Evolutionary conservation across 2,888 invertebrate species (phyloP).

Genomic region (Tridacna gigas): DNA sequence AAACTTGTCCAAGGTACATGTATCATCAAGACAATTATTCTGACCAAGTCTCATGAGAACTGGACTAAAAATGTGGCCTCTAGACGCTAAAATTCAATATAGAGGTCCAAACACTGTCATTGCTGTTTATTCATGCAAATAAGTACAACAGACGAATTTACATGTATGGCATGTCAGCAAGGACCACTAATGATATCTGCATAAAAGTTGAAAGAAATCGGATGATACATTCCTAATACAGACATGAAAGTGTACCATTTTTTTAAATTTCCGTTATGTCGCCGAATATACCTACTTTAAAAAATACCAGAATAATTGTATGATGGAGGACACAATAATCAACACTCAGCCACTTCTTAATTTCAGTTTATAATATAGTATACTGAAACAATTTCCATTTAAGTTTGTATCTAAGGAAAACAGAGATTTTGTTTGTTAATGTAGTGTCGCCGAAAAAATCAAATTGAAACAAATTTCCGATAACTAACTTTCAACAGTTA

Average conservation of each 20-base stretch:
- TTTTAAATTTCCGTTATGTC: too few relatives aligned
- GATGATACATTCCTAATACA: not conserved
- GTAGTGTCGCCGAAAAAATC: not conserved
- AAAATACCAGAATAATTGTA: too few relatives aligned
- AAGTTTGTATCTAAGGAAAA: not conserved
- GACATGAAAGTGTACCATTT: not conserved
- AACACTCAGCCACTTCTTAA: not conserved
- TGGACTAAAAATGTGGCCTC: too few relatives aligned
- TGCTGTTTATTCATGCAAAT: not conserved
- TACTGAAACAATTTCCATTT: not conserved
- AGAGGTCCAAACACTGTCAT: not conserved
- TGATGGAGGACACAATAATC: too few relatives aligned
- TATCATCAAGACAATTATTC: too few relatives aligned
- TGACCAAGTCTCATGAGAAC: too few relatives aligned
- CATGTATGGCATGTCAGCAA: not conserved
- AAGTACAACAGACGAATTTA: not conserved
- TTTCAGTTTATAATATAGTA: not conserved
- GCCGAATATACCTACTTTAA: too few relatives aligned
- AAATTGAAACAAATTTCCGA: not conserved
- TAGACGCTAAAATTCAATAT: too few relatives aligned
- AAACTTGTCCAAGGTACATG: too few relatives aligned
- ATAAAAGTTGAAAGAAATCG: not conserved
- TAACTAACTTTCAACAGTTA: not conserved
- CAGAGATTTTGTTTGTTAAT: not conserved
- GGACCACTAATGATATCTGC: not conserved